phyloP scores from a whole-genome alignment of 2,888 invertebrate genomes.

The Sicus ferrugineus region DNA sequence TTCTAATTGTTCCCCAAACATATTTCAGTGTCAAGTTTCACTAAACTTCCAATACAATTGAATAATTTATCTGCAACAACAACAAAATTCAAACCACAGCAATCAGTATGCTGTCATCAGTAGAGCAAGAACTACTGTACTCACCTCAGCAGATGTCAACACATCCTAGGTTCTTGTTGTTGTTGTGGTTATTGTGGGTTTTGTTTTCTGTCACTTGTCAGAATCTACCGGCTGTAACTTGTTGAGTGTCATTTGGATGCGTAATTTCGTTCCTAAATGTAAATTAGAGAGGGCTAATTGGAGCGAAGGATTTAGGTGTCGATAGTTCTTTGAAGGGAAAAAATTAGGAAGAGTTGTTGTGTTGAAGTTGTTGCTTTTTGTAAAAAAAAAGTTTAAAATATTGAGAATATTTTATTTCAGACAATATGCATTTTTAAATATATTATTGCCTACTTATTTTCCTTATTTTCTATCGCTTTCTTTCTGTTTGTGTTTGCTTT shows the following conservation, averaged over 20 bases:
- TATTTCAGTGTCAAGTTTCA: slow-evolving; percentile 19
- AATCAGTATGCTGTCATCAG: not conserved
- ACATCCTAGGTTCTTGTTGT: not conserved
- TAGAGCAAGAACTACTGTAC: not conserved
- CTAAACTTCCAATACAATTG: slow-evolving; percentile 18
- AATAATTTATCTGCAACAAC: not conserved
- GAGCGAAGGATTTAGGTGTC: too few relatives aligned
- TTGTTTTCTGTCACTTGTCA: not conserved
- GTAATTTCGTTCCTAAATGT: too few relatives aligned
- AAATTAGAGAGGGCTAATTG: too few relatives aligned
- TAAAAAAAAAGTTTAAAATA: too few relatives aligned
- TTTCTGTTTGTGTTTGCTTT: too few relatives aligned
- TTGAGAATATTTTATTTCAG: too few relatives aligned
- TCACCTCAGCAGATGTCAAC: not conserved
- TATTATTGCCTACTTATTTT: too few relatives aligned
- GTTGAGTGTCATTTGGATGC: not conserved
- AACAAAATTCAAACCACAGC: not conserved
- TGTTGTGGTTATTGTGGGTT: not conserved
- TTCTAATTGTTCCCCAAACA: slow-evolving; percentile 24
- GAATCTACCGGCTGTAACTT: not conserved
- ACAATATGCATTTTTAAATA: too few relatives aligned
- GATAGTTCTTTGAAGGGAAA: too few relatives aligned
- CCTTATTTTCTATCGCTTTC: too few relatives aligned
- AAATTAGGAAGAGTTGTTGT: too few relatives aligned
- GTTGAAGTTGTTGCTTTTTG: too few relatives aligned